Conservation (phyloP, 2,113 vertebrate species). For the Pyxicephalus adspersus region DNA sequence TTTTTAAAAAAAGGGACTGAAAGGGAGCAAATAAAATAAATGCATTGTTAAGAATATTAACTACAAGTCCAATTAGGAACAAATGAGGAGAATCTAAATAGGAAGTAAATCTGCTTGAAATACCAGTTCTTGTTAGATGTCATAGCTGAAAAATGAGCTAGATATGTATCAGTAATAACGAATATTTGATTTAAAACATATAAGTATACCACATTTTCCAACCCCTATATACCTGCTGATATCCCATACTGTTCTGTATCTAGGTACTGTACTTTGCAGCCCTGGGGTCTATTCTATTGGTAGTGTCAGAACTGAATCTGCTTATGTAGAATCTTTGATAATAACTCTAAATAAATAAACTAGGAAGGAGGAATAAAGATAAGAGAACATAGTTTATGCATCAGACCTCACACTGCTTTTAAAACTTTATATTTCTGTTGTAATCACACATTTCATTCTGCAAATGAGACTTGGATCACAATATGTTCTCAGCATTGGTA, state of each 20-base stretch:
- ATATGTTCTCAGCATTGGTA: neutral
- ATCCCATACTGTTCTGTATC: conserved; percentile 8
- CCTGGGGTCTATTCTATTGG: conserved; percentile 8
- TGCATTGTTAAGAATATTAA: too few relatives aligned
- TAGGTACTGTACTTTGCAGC: neutral
- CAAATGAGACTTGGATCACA: neutral
- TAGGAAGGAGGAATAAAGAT: neutral
- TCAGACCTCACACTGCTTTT: neutral
- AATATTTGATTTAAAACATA: neutral
- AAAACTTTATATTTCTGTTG: neutral
- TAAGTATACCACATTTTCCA: neutral
- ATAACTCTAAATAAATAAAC: neutral
- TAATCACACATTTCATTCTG: conserved; percentile 2
- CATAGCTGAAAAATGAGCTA: too few relatives aligned
- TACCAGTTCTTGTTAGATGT: too few relatives aligned
- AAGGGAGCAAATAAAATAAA: too few relatives aligned
- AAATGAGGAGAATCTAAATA: too few relatives aligned
- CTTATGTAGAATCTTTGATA: neutral
- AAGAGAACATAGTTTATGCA: neutral
- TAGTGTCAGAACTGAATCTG: neutral
- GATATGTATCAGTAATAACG: too few relatives aligned
- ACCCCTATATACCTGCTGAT: neutral
- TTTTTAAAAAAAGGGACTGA: too few relatives aligned
- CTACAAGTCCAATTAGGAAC: too few relatives aligned
- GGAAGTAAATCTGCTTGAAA: too few relatives aligned